Base-by-base conservation (phyloP, 2,113 vertebrate species). In the Malurus elegans region DNA sequence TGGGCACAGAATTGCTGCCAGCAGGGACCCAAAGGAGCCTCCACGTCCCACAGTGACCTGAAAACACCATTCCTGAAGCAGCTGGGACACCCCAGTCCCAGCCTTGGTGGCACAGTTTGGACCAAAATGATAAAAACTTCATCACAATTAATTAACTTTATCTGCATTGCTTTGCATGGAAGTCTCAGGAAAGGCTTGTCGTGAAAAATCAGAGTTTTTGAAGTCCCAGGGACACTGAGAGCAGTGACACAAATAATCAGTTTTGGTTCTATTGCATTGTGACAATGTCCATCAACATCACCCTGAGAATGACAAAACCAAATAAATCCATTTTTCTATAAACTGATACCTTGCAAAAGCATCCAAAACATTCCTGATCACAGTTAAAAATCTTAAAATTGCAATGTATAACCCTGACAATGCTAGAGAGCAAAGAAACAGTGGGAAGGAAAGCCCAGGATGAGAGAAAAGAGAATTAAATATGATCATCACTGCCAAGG, bases 241-340 rank as follows among this genome's bases (percentile, higher is more conserved):
- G 69, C 6, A 18, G 31, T 4, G 64, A 29, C 1, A 53, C 23
- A 64, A 72, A 69, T 9, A 50, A 64, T 3, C 58, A 69, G n/a
- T 34, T 65, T 38, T 9, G 2, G 21, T 75, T 70, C 23, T 45
- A 16, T 31, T 8, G 3, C 2, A 2, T 6, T 0, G 5, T 69
- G 69, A 51, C 64, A 73, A 14, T 4, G 25, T 25, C 84, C 12
- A 4, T 32, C 5, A 3, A 24, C 51, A 53, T 13, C 75, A 47
- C 24, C 40, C 32, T 4, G n/a, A 72, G 26, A 74, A 47, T 0
- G 9, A 20, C 13, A 26, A 60, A 54, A 70, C 1, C 19, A 73
- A 92, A 71, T 17, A 36, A 56, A n/a, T 6, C 50, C 2, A 64
- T 14, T 26, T 67, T 64, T 56, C 21, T 13, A 40, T 14, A 62